Evolutionary conservation across 2,113 vertebrate genomes (phyloP).

Genomic region (Tyto alba): DNA sequence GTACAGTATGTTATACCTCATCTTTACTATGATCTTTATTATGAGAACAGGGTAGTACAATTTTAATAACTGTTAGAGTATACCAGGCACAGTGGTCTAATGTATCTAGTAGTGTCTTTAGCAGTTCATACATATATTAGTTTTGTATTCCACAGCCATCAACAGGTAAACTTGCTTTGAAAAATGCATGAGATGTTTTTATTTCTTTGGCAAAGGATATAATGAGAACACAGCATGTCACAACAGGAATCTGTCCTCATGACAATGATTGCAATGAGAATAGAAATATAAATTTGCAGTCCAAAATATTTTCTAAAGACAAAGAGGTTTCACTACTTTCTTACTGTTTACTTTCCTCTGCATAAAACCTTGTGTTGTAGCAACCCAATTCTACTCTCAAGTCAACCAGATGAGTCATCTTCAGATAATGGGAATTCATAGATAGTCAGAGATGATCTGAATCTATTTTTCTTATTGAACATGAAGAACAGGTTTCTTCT

Average conservation of each 20-base stretch:
- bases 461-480: background rate
- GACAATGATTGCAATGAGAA: background rate
- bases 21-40: background rate
- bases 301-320: background rate
- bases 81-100: background rate
- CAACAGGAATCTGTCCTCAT: background rate
- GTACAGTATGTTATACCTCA: background rate
- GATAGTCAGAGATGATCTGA: background rate
- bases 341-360: background rate
- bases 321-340: background rate
- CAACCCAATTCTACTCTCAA: background rate
- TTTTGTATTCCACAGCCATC: background rate
- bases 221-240: background rate
- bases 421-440: background rate
- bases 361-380: background rate
- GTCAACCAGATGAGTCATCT: background rate
- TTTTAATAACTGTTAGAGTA: background rate
- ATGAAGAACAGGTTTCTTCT: background rate
- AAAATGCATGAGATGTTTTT: constrained; percentile 35
- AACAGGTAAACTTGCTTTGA: background rate
- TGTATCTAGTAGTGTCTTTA: background rate
- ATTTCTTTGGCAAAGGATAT: background rate
- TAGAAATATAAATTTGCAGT: background rate
- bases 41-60: background rate
- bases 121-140: background rate